phyloP scores from a whole-genome alignment of 2,888 invertebrate species.

The Eupeodes latifasciatus region DNA sequence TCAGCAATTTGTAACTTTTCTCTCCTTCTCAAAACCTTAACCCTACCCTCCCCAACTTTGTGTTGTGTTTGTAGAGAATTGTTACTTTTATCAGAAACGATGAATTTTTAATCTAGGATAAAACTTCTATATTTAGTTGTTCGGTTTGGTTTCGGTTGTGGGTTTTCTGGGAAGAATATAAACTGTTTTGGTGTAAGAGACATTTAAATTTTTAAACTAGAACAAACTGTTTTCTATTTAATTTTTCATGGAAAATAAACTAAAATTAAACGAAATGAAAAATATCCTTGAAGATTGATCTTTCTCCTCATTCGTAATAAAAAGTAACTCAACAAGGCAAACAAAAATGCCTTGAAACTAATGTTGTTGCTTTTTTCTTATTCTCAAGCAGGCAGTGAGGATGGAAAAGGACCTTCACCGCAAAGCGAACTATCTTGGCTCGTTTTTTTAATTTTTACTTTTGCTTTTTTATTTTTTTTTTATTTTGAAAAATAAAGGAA shows the following conservation, averaged over 20 bases:
- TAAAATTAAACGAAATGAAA: conserved; percentile 37
- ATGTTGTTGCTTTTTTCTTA: neutral
- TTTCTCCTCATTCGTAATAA: conserved; percentile 37
- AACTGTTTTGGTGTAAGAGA: conserved; percentile 6
- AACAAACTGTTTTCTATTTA: conserved; percentile 21
- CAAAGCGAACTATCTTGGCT: conserved; percentile 64
- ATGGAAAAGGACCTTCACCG: conserved; percentile 67
- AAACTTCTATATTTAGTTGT: conserved; percentile 55
- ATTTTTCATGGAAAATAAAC: neutral
- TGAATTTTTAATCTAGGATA: conserved; percentile 71
- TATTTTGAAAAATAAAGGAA: neutral
- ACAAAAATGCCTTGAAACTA: conserved; percentile 65
- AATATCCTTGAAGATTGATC: conserved; percentile 66
- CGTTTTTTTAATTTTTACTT: neutral
- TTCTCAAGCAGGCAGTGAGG: conserved; percentile 56
- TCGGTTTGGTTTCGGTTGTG: conserved; percentile 44
- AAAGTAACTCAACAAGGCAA: conserved; percentile 58
- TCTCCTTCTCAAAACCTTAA: too few relatives aligned
- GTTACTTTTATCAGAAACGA: conserved; percentile 58
- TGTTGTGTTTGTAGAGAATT: conserved; percentile 58
- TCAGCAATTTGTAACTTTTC: conserved; percentile 71
- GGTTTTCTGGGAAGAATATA: conserved; percentile 18
- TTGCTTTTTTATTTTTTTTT: neutral
- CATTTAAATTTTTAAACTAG: conserved; percentile 54
- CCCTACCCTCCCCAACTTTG: conserved; percentile 46